Conservation (phyloP, 2,888 invertebrate species). For the Pterobdella sp. region DNA sequence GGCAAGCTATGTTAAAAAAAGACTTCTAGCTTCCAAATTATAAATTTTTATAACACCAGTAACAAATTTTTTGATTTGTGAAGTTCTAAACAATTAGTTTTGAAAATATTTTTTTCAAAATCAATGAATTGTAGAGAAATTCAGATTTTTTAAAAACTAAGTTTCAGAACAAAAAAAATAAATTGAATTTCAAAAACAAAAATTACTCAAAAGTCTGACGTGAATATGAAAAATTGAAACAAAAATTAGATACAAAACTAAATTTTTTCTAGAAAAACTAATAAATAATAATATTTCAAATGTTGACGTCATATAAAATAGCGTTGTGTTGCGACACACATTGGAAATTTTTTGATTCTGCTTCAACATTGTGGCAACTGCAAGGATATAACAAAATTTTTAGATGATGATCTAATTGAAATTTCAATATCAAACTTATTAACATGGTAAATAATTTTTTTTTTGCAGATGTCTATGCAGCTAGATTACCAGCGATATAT, state of each 20-base stretch:
- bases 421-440: too few species aligned
- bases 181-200: background rate
- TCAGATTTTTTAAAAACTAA: background rate
- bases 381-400: too few species aligned
- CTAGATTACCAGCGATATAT: background rate
- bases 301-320: conserved; percentile 8
- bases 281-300: background rate
- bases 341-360: background rate
- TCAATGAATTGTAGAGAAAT: background rate
- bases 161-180: background rate
- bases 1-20: background rate
- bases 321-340: conserved; percentile 7
- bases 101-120: background rate
- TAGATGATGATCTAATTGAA: too few species aligned
- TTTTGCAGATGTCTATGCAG: conserved; percentile 5
- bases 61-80: background rate
- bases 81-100: background rate
- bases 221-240: background rate
- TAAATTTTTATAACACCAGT: background rate
- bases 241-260: background rate
- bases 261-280: background rate
- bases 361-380: background rate
- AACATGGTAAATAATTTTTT: too few species aligned
- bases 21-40: background rate
- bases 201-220: background rate